Evolutionary conservation across 2,113 vertebrate species (phyloP).

Genomic region (Trogon melanurus): DNA sequence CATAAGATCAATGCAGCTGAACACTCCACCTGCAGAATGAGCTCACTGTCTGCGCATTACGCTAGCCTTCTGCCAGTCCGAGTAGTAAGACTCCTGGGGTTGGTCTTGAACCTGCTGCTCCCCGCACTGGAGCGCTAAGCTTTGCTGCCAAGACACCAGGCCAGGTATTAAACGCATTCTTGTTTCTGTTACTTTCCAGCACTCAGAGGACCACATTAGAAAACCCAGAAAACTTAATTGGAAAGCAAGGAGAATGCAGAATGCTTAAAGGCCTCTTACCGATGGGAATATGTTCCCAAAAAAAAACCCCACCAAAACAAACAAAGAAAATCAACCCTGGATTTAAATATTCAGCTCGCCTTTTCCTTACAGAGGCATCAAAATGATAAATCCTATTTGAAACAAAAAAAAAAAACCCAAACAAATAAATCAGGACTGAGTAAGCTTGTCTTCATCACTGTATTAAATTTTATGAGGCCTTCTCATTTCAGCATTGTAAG

Average conservation of each 20-base stretch:
- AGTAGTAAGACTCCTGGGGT: constrained; percentile 61
- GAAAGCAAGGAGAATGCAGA: constrained; percentile 10
- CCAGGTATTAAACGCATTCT: constrained; percentile 61
- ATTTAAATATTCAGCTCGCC: background rate
- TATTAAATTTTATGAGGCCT: background rate
- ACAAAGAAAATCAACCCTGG: background rate
- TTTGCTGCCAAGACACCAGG: constrained; percentile 53
- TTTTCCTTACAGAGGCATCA: background rate
- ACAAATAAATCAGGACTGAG: background rate
- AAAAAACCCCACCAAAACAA: background rate
- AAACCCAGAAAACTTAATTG: constrained; percentile 34
- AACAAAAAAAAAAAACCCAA: background rate
- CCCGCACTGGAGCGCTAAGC: constrained; percentile 40
- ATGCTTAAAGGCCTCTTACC: background rate
- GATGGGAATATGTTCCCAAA: background rate
- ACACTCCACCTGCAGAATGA: constrained; percentile 73
- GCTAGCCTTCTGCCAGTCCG: constrained; percentile 65
- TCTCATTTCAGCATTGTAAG: background rate
- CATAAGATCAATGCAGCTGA: constrained; percentile 65
- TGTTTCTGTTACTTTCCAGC: constrained; percentile 59
- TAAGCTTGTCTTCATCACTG: background rate
- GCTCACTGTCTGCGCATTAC: constrained; percentile 70
- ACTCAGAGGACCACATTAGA: constrained; percentile 43
- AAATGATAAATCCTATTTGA: background rate
- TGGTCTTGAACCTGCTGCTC: constrained; percentile 55